Percentiles rank a stretch among this genome's conserved stretches.
Evolutionary conservation across 2,888 invertebrate genomes (phyloP).

Genomic region (Tenodera sinensis): DNA sequence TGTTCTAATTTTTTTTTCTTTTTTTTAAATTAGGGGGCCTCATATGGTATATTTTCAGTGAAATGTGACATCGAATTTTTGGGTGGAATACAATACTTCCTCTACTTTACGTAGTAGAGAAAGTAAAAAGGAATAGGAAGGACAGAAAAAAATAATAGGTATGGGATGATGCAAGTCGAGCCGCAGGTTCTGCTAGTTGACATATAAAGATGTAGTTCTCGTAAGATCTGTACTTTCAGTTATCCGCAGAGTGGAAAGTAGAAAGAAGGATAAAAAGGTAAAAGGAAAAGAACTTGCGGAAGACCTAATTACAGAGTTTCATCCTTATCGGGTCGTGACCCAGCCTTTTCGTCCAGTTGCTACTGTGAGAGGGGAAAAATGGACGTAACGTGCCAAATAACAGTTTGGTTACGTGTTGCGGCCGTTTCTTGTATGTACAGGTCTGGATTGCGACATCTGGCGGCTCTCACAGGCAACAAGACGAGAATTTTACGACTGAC

Average conservation of each 20-base stretch:
- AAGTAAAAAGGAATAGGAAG: not conserved
- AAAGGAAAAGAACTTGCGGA: conserved; percentile 39
- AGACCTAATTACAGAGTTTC: not conserved
- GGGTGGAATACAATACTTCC: too few species aligned
- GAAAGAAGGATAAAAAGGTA: conserved; percentile 37
- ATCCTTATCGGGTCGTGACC: not conserved
- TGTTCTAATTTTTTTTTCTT: too few species aligned
- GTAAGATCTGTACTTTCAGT: not conserved
- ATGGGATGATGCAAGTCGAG: too few species aligned
- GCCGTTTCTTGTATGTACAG: not conserved
- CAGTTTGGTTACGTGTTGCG: not conserved
- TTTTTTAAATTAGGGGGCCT: too few species aligned
- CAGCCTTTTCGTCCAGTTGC: not conserved
- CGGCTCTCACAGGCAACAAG: not conserved
- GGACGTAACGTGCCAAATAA: not conserved
- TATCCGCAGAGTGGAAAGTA: conserved; percentile 31
- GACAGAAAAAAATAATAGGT: not conserved
- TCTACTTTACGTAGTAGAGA: too few species aligned
- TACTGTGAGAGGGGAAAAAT: not conserved
- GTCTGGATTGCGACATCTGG: not conserved
- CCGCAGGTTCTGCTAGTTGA: not conserved
- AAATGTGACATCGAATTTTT: too few species aligned
- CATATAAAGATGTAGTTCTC: not conserved
- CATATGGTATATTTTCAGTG: too few species aligned
- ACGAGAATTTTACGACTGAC: conserved; percentile 4